These are phyloP conservation scores for Pterostichus madidus DNA, from an alignment of 2,888 invertebrate genomes.

Conservation along the genomic window DNA sequence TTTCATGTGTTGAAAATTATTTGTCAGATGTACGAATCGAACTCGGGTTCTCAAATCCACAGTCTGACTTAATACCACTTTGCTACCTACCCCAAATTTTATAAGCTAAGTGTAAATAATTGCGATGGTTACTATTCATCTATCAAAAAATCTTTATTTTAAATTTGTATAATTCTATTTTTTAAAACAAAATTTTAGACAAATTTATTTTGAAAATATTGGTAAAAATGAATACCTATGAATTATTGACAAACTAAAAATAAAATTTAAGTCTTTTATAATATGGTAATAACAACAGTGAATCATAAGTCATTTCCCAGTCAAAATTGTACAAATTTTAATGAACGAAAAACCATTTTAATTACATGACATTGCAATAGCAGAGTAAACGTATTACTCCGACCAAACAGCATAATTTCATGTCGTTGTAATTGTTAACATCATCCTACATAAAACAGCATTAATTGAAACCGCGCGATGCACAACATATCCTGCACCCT, in stretches of 20 bases:
- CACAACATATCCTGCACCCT: background rate
- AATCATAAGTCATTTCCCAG: background rate
- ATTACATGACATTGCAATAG: slow-evolving; percentile 4
- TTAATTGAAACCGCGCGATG: slow-evolving; percentile 23
- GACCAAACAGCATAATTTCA: slow-evolving; percentile 31
- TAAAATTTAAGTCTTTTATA: no score
- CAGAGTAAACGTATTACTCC: slow-evolving; percentile 3
- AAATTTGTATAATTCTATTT: no score
- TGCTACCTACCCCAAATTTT: no score
- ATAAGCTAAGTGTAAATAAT: no score
- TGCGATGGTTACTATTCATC: no score
- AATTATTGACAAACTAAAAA: no score
- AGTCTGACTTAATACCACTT: no score
- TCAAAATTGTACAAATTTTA: slow-evolving; percentile 10
- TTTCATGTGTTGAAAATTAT: no score
- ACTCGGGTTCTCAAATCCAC: no score
- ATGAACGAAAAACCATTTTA: slow-evolving; percentile 7
- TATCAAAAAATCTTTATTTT: no score
- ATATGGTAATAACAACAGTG: background rate
- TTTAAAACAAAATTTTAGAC: background rate
- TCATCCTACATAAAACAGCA: slow-evolving; percentile 39
- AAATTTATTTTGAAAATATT: background rate
- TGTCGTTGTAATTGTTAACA: slow-evolving; percentile 37
- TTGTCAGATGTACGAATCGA: no score
- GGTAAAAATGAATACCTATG: no score